These are phyloP conservation scores for Hyphantria cunea DNA, from an alignment of 1,140 invertebrate genomes.

Conservation along the genomic window DNA sequence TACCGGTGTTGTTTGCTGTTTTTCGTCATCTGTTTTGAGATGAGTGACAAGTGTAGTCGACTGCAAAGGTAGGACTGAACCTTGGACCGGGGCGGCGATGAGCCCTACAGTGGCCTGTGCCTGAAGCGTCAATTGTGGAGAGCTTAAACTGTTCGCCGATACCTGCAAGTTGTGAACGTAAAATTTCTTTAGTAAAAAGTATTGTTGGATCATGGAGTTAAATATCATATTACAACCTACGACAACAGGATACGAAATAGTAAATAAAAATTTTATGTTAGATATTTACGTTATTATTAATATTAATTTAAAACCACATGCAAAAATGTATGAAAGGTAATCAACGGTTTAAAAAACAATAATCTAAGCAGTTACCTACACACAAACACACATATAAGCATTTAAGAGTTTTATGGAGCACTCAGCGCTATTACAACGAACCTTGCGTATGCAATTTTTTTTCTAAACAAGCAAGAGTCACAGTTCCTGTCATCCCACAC, in stretches of 20 bases:
- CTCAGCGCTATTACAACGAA: no score
- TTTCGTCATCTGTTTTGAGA: constrained; percentile 60
- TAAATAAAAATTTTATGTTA: background rate
- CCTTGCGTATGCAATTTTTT: no score
- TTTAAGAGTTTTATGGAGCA: no score
- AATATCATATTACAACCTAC: no score
- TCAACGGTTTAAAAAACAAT: no score
- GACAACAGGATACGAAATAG: no score
- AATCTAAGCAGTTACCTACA: no score
- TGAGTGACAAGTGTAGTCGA: constrained; percentile 48
- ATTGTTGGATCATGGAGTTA: no score
- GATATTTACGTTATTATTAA: background rate
- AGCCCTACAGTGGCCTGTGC: constrained; percentile 54
- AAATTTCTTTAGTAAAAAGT: background rate
- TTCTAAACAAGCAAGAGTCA: no score
- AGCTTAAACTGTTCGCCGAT: constrained; percentile 42
- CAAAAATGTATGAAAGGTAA: no score
- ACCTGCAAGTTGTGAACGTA: constrained; percentile 38
- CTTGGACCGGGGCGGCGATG: constrained; percentile 52
- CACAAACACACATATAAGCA: no score
- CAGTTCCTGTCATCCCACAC: no score
- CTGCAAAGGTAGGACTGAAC: constrained; percentile 50
- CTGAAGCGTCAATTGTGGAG: constrained; percentile 57
- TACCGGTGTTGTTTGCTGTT: constrained; percentile 43
- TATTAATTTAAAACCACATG: background rate